Evolutionary conservation across 2,797 vertebrate genomes (phyloP).

Genomic region (Sebastes diploproa): DNA sequence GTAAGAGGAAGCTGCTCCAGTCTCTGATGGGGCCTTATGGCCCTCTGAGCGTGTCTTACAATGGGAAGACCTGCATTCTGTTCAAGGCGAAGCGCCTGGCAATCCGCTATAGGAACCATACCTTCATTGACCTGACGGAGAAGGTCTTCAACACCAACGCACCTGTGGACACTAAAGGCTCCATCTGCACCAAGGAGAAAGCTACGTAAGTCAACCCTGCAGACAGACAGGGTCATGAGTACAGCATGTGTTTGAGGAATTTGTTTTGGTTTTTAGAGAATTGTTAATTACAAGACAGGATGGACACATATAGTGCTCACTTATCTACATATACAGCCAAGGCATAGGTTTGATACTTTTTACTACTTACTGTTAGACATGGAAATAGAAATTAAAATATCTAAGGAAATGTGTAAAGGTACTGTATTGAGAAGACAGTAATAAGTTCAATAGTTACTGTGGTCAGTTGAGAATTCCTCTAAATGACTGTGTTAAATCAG

Average conservation of each 20-base stretch:
- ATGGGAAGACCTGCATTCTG: conserved; percentile 92
- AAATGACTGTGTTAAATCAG: neutral
- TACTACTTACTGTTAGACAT: neutral
- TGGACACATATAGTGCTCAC: neutral
- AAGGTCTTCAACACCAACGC: conserved; percentile 84
- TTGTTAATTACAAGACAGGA: neutral
- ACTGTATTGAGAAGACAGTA: neutral
- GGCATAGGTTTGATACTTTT: neutral
- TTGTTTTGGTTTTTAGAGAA: neutral
- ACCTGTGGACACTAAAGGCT: conserved; percentile 88
- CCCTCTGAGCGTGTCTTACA: conserved; percentile 87
- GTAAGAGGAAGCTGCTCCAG: conserved; percentile 83
- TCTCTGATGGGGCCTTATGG: conserved; percentile 81
- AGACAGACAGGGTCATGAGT: neutral
- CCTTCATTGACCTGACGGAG: conserved; percentile 90
- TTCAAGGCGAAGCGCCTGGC: conserved; percentile 93
- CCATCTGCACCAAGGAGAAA: conserved; percentile 91
- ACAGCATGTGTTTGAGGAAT: neutral
- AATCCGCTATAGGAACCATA: conserved; percentile 91
- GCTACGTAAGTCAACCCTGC: conserved; percentile 84
- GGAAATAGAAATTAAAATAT: neutral
- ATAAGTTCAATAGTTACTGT: neutral
- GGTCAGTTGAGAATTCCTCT: neutral
- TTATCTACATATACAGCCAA: neutral
- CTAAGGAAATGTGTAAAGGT: neutral